Base-by-base conservation (phyloP, 2,797 vertebrate species). In the Saxicola maurus region DNA sequence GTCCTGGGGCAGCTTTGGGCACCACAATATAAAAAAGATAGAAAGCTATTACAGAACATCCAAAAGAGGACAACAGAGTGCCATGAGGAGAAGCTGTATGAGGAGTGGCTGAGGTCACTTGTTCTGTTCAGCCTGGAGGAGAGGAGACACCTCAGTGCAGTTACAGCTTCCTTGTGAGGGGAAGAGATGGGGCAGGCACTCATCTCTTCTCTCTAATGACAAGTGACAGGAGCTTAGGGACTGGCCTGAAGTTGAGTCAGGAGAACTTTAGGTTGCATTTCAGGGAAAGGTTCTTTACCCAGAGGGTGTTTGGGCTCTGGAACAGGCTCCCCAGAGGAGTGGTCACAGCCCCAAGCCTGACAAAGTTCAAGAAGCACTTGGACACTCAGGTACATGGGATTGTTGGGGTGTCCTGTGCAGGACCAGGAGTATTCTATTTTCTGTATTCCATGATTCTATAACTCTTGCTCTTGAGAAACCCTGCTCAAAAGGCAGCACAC, bases 51-150 rank as follows among this genome's bases (percentile, higher is more conserved):
- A 18, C 2, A 38, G 20, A 48, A 19, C 2, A 12, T 30, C 13
- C 42, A 49, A 49, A 68, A 19, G 17, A 49, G 8, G 24, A 10
- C 17, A 62, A 45, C 1, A 30, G 38, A 81, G 23, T 23, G 27
- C 48, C n/a, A 13, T 7, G 17, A 61, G n/a, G 23, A 10, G 23
- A 48, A 48, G 55, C 8, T 1, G 0, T 11, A 6, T 2, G 7
- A 62, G 17, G 11, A 51, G 17, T 0, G 0, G 5, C 11, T 68
- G 49, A 56, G 19, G 24, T 21, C 24, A 38, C 10, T 56, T 55
- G 23, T 4, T 11, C 4, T 87, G 17, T 10, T 49, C 31, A 51
- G 28, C 19, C 38, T 56, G 62, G 35, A 57, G 35, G 20, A 55
- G 40, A 68, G 19, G 20, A 48, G n/a, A 75, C 1, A 38, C 2